Evolutionary conservation across 2,888 invertebrate genomes (phyloP).

Genomic region (Tetrapedia diversipes): DNA sequence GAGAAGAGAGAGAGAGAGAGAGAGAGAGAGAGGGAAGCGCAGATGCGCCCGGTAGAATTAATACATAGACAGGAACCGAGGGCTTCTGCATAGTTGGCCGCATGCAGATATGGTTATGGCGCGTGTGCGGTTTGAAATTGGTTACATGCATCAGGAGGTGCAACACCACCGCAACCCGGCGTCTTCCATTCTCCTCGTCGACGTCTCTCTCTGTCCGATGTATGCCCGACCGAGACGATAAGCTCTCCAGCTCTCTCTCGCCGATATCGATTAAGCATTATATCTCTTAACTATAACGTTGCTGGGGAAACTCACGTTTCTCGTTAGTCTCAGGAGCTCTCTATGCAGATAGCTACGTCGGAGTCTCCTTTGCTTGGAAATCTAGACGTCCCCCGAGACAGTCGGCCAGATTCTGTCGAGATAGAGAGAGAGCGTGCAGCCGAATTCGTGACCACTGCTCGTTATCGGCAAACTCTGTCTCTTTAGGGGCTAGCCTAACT

Average conservation of each 20-base stretch:
- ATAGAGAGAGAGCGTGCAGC: not conserved
- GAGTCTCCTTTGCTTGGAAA: constrained; percentile 16
- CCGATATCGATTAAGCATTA: constrained; percentile 65
- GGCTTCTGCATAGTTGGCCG: constrained; percentile 54
- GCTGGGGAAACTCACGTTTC: constrained; percentile 30
- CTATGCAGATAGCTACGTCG: constrained; percentile 1
- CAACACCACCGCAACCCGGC: constrained; percentile 39
- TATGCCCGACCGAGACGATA: constrained; percentile 24
- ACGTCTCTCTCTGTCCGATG: constrained; percentile 4
- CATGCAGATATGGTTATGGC: constrained; percentile 65
- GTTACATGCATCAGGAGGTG: constrained; percentile 63
- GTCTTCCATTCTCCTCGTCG: constrained; percentile 53
- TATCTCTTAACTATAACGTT: constrained; percentile 62
- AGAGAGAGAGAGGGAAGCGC: not conserved
- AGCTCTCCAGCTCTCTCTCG: constrained; percentile 30
- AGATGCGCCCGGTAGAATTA: constrained; percentile 47
- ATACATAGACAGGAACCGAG: constrained; percentile 44
- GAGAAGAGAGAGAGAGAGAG: not conserved
- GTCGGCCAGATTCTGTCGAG: constrained; percentile 19
- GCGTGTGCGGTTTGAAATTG: constrained; percentile 68
- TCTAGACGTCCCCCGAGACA: constrained; percentile 43
- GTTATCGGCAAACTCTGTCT: constrained; percentile 6
- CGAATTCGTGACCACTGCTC: constrained; percentile 1
- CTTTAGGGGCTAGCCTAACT: not conserved
- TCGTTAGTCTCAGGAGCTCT: constrained; percentile 28